These are phyloP conservation scores for Chloromyia formosa DNA, from an alignment of 2,888 invertebrate species.

Conservation along the genomic window DNA sequence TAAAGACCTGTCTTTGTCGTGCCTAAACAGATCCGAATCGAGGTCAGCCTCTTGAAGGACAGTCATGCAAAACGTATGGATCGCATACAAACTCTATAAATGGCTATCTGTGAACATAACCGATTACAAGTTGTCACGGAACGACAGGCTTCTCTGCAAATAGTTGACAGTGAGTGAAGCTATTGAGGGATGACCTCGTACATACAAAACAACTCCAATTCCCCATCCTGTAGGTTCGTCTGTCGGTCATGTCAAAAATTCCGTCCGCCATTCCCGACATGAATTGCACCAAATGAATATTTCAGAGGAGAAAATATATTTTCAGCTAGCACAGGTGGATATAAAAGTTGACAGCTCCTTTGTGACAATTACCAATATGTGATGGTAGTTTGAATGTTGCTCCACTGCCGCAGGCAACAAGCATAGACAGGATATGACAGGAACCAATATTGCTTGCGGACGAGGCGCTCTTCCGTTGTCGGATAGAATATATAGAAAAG, in stretches of 20 bases:
- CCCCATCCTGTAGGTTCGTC: background rate
- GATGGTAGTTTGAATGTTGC: conserved; percentile 20
- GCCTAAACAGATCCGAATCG: conserved; percentile 30
- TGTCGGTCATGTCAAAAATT: conserved; percentile 31
- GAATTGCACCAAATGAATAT: conserved; percentile 29
- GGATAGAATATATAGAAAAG: background rate
- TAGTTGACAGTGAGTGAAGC: conserved; percentile 22
- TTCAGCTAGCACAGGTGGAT: conserved; percentile 29
- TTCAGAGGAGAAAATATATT: conserved; percentile 24
- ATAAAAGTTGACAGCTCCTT: conserved; percentile 37
- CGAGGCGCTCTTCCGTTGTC: background rate
- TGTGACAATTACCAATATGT: conserved; percentile 41
- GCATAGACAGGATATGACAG: conserved; percentile 1
- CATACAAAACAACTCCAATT: conserved; percentile 16
- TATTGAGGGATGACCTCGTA: conserved; percentile 21
- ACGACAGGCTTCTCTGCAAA: conserved; percentile 9
- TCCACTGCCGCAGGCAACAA: background rate
- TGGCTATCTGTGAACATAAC: conserved; percentile 12
- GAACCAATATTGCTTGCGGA: conserved; percentile 11
- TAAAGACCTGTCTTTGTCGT: conserved; percentile 34
- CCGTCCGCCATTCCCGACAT: background rate
- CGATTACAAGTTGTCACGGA: conserved; percentile 35
- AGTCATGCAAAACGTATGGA: conserved; percentile 9
- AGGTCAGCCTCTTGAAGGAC: conserved; percentile 4
- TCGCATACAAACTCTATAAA: conserved; percentile 13